Evolutionary conservation across 2,113 vertebrate genomes (phyloP).

Genomic region (Naja naja): DNA sequence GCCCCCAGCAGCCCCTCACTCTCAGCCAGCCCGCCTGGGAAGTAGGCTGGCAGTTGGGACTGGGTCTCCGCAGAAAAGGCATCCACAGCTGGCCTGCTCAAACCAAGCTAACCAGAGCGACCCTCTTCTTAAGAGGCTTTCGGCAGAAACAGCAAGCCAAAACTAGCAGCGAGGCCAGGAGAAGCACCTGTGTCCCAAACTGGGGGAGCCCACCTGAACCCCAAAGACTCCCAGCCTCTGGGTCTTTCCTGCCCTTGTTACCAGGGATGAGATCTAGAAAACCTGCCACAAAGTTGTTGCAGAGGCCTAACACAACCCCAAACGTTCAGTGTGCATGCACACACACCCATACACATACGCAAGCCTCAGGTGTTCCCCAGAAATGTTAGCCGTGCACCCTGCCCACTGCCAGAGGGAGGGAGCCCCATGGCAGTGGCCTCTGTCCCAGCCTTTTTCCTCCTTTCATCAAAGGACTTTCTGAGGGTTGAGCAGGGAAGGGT

Average conservation of each 20-base stretch:
- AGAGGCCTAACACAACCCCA: not conserved
- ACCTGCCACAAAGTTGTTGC: not conserved
- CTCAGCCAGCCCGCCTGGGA: not conserved
- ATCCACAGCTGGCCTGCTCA: not conserved
- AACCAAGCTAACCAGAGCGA: not conserved
- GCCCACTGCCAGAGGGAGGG: not conserved
- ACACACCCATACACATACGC: too few relatives aligned
- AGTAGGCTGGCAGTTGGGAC: not conserved
- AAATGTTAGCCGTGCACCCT: not conserved
- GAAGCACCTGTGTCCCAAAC: not conserved
- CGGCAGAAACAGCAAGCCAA: not conserved
- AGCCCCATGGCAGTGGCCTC: not conserved
- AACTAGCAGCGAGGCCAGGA: not conserved
- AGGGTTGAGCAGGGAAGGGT: constrained; percentile 56
- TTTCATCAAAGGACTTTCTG: constrained; percentile 32
- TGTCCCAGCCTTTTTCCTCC: not conserved
- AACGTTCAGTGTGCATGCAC: not conserved
- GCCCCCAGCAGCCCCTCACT: not conserved
- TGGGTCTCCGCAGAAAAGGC: not conserved
- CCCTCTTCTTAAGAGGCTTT: not conserved
- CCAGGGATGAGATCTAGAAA: not conserved
- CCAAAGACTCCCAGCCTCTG: not conserved
- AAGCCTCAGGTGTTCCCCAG: not conserved
- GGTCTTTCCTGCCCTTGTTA: not conserved
- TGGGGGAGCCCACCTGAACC: not conserved